These are phyloP conservation scores for Lamprotornis superbus DNA, from an alignment of 2,113 vertebrate genomes.

Conservation along the genomic window DNA sequence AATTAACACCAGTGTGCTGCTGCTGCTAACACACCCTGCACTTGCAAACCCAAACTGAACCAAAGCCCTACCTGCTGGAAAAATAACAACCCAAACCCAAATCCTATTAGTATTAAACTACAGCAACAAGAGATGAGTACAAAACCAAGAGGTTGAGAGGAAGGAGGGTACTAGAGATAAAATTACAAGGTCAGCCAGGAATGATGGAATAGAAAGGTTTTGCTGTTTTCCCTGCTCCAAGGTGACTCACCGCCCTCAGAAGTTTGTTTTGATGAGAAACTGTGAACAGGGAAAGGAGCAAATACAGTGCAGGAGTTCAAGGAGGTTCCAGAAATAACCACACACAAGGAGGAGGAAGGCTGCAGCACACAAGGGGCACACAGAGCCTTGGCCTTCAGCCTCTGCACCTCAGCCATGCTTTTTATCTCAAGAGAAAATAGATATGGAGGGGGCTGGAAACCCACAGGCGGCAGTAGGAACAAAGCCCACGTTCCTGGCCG, in stretches of 20 bases:
- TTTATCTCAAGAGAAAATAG: fast-evolving
- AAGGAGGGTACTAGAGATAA: not conserved
- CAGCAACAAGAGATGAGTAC: not conserved
- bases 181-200: not conserved
- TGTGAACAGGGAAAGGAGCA: not conserved
- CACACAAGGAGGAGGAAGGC: fast-evolving
- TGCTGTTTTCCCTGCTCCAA: fast-evolving
- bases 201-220: not conserved
- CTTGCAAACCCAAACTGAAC: not conserved
- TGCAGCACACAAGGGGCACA: fast-evolving
- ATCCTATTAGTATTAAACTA: not conserved
- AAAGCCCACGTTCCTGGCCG: fast-evolving
- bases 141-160: not conserved
- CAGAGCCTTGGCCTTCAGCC: not conserved
- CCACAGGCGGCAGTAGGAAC: not conserved
- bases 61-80: not conserved
- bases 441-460: not conserved
- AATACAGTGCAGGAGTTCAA: not conserved
- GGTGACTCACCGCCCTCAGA: fast-evolving
- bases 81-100: not conserved
- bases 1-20: not conserved
- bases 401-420: not conserved
- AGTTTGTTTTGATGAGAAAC: not conserved
- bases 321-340: not conserved
- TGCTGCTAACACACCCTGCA: fast-evolving